These are phyloP conservation scores for Samia ricini DNA, from an alignment of 1,140 invertebrate species.

Conservation along the genomic window DNA sequence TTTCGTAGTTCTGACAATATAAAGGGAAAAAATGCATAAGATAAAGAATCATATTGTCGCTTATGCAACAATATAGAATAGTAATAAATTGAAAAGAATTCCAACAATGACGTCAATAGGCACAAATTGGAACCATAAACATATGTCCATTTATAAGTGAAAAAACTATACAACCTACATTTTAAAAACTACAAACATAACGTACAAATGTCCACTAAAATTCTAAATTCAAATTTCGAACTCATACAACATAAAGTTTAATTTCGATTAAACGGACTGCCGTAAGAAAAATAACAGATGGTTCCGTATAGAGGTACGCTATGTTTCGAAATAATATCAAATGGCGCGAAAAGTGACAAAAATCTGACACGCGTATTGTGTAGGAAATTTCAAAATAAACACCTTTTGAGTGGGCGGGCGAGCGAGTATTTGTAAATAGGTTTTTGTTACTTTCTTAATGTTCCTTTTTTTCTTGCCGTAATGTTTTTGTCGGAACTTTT, in stretches of 20 bases:
- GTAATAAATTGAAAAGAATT: slow-evolving; percentile 48
- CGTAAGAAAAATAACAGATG: not conserved
- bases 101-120: slow-evolving; percentile 53
- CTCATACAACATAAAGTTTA: slow-evolving; percentile 5
- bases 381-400: slow-evolving; percentile 71
- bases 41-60: slow-evolving; percentile 1
- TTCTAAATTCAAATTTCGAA: slow-evolving; percentile 17
- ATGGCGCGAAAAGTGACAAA: slow-evolving; percentile 70
- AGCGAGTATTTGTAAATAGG: slow-evolving; percentile 73
- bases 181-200: not conserved
- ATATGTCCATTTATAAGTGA: slow-evolving; percentile 50
- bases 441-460: slow-evolving; percentile 62
- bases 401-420: slow-evolving; percentile 74
- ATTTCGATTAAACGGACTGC: not conserved
- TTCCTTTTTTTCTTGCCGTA: slow-evolving; percentile 34
- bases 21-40: not conserved
- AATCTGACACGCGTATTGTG: slow-evolving; percentile 65
- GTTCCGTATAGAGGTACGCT: not conserved
- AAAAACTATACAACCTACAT: slow-evolving; percentile 16
- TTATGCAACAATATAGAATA: slow-evolving; percentile 37
- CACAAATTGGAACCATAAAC: slow-evolving; percentile 70
- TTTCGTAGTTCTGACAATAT: not conserved
- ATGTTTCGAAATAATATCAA: slow-evolving; percentile 64
- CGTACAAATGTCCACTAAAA: slow-evolving; percentile 15
- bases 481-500: slow-evolving; percentile 14